These are phyloP conservation scores for Trichogramma dendrolimi DNA, from an alignment of 2,888 invertebrate genomes.

Conservation along the genomic window DNA sequence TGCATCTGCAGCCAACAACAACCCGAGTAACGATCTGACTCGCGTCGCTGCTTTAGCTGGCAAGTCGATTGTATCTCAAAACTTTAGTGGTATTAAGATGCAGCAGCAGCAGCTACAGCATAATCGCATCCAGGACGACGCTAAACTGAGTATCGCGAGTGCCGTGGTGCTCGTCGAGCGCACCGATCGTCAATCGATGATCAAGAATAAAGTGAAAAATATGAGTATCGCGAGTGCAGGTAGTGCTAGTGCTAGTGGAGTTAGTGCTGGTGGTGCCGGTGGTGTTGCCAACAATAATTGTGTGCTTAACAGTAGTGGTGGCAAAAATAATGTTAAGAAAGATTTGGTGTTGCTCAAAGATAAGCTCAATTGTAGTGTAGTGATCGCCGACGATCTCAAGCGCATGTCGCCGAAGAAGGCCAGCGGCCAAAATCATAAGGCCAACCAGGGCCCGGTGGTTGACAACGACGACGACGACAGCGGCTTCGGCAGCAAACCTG, in stretches of 20 bases:
- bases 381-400: not conserved
- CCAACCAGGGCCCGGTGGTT: not conserved
- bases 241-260: conserved; percentile 5
- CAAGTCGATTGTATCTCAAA: conserved; percentile 12
- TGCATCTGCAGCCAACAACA: conserved; percentile 15
- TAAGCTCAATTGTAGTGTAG: not conserved
- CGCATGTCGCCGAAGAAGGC: not conserved
- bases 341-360: conserved; percentile 5
- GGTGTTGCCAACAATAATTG: not conserved
- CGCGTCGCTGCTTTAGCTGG: conserved; percentile 10
- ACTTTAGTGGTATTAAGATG: not conserved
- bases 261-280: conserved; percentile 13
- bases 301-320: not conserved
- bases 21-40: conserved; percentile 11
- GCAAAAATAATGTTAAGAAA: conserved; percentile 1
- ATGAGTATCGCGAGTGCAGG: not conserved
- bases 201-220: conserved; percentile 15
- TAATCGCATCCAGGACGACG: not conserved
- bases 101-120: conserved; percentile 7
- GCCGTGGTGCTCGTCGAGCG: conserved; percentile 26
- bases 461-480: conserved; percentile 31
- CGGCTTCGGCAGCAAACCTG: conserved; percentile 31
- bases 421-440: conserved; percentile 2
- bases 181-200: conserved; percentile 19
- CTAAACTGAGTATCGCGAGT: conserved; percentile 19